Evolutionary conservation across 2,888 invertebrate genomes (phyloP).

Genomic region (Napeogenes sylphis): DNA sequence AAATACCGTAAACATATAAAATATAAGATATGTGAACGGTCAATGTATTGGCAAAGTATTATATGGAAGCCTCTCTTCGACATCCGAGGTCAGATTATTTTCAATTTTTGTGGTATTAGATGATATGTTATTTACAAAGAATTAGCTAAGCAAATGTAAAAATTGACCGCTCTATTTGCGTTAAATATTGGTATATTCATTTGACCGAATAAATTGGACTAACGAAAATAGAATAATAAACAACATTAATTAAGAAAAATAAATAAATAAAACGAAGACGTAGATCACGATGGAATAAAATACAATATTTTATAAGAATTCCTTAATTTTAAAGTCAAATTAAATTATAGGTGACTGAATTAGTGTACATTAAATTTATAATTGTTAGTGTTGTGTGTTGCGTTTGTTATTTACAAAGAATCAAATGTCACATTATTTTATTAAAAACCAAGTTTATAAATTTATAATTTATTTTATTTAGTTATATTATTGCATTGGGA

Average conservation of each 20-base stretch:
- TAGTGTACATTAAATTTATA: too few relatives aligned
- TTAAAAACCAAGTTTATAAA: too few relatives aligned
- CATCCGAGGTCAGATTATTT: slow-evolving; percentile 14
- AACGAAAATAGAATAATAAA: slow-evolving; percentile 8
- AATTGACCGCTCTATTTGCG: slow-evolving; percentile 15
- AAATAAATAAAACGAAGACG: neutral
- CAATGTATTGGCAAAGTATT: neutral
- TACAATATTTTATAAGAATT: too few relatives aligned
- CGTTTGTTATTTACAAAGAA: too few relatives aligned
- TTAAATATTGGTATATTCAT: slow-evolving; percentile 30
- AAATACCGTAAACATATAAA: slow-evolving; percentile 3
- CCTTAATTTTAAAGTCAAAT: too few relatives aligned
- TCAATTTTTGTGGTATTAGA: slow-evolving; percentile 11
- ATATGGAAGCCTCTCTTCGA: neutral
- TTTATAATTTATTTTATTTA: too few relatives aligned
- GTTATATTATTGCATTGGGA: too few relatives aligned
- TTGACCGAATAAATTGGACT: slow-evolving; percentile 20
- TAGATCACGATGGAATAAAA: neutral
- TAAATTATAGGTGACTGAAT: too few relatives aligned
- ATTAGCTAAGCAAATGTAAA: slow-evolving; percentile 27
- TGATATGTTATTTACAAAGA: slow-evolving; percentile 23
- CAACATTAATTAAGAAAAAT: neutral
- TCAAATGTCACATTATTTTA: too few relatives aligned
- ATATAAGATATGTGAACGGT: neutral
- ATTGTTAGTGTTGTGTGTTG: too few relatives aligned